Conservation (phyloP, 2,888 invertebrate genomes). For the Monochamus alternatus region DNA sequence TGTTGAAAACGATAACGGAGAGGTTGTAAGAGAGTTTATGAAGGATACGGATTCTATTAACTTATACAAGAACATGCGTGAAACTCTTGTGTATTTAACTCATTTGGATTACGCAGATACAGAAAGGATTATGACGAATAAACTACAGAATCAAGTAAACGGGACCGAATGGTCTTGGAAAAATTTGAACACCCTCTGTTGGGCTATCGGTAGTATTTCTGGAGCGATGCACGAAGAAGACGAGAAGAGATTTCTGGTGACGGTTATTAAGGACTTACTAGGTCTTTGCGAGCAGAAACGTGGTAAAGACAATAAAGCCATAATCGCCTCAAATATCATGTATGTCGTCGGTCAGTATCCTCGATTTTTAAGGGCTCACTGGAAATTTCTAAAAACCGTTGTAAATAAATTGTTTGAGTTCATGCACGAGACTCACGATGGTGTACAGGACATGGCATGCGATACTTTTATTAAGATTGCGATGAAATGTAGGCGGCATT, state of each 20-base stretch:
- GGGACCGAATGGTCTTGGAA: conserved; percentile 99
- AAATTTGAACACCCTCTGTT: conserved; percentile 98
- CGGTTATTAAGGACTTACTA: conserved; percentile 97
- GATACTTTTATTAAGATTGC: conserved; percentile 99
- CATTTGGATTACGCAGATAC: conserved; percentile 99
- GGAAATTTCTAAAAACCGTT: conserved; percentile 99
- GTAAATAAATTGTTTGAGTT: conserved; percentile 99
- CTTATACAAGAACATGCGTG: conserved; percentile 99
- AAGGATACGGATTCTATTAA: conserved; percentile 99
- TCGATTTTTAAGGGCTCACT: conserved; percentile 97
- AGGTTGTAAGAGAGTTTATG: conserved; percentile 99
- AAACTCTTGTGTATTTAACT: conserved; percentile 97
- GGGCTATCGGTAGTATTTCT: conserved; percentile 94
- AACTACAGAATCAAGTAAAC: conserved; percentile 97
- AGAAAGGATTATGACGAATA: conserved; percentile 99
- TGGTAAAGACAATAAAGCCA: conserved; percentile 99
- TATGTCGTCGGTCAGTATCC: conserved; percentile 99
- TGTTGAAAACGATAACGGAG: conserved; percentile 99
- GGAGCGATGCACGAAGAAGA: conserved; percentile 99
- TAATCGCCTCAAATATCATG: conserved; percentile 99
- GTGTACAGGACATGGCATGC: conserved; percentile 99
- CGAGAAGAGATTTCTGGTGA: conserved; percentile 98
- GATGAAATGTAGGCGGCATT: conserved; percentile 97
- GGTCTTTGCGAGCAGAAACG: conserved; percentile 99
- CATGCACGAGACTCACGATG: conserved; percentile 99